Percentiles rank a stretch among this genome's conserved stretches.
Conservation (phyloP, 2,888 invertebrate genomes). For the Agrotis clavis region DNA sequence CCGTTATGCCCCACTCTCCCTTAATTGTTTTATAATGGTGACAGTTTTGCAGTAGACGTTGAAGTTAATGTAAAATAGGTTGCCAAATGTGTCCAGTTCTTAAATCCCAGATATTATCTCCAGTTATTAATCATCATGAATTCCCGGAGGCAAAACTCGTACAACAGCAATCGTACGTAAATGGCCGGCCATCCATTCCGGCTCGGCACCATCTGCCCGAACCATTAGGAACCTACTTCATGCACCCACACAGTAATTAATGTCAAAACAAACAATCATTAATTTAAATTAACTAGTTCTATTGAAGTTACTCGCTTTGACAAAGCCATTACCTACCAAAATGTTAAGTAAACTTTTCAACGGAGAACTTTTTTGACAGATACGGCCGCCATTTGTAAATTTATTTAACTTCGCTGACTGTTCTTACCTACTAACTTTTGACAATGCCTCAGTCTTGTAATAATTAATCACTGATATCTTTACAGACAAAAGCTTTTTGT, state of each 20-base stretch:
- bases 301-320: conserved; percentile 52
- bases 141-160: conserved; percentile 23
- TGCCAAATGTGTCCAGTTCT: neutral
- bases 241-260: conserved; percentile 54
- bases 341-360: conserved; percentile 44
- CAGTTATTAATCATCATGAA: conserved; percentile 11
- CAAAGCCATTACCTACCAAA: conserved; percentile 51
- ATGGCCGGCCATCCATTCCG: conserved; percentile 44
- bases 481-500: conserved; percentile 38
- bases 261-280: conserved; percentile 55
- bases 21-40: neutral
- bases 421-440: conserved; percentile 24
- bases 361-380: conserved; percentile 30
- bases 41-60: neutral
- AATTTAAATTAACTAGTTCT: conserved; percentile 47
- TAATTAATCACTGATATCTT: too few relatives aligned
- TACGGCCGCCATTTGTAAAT: conserved; percentile 49
- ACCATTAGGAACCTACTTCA: conserved; percentile 43
- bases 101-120: neutral
- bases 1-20: too few relatives aligned
- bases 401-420: conserved; percentile 47
- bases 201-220: conserved; percentile 48
- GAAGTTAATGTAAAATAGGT: neutral
- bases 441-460: conserved; percentile 28
- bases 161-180: conserved; percentile 33